Base-by-base conservation (phyloP, 2,888 invertebrate species). In the Synanthedon vespiformis region DNA sequence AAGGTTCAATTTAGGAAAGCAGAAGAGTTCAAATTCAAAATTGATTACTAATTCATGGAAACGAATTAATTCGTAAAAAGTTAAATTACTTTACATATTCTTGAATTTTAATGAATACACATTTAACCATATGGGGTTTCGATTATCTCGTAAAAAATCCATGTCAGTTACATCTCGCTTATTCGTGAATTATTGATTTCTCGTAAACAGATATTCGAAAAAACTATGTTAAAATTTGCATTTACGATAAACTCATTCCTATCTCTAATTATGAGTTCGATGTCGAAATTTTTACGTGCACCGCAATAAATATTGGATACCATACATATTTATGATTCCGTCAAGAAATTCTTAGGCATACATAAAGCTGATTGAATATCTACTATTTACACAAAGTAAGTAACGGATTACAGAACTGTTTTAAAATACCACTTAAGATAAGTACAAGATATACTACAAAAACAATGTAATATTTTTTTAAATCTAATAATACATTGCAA, bases 151-250 rank as follows among this genome's bases (percentile, higher is more conserved):
- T 40, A 50, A 47, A 52, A 56, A 49, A 18, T 3, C 50, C 52
- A 40, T 56, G 56, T 56, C 56, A 56, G 52, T 52, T 54, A 54
- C 52, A 34, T 34, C 40, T 34, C 34, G n/a, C 41, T 51, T n/a
- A 54, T 27, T 34, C 47, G 54, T 56, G 56, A 54, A 54, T 53
- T 56, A 56, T 56, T 54, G 51, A 53, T 50, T n/a, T 50, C 49
- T 13, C 14, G 49, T 54, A 54, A 49, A 54, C 50, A 51, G 48
- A 52, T 49, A 51, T 41, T 18, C 49, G 49, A 44, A 50, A 34
- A 40, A 56, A 50, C 54, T 49, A 40, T 56, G 56, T 48, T 54
- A 52, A 53, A 54, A 56, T 56, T 56, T 48, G 40, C 56, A 56
- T 56, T 3, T 10, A 48, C 51, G 48, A 52, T 51, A 50, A 53